Conservation (phyloP, 2,888 invertebrate species). For the Chrysomela aeneicollis region DNA sequence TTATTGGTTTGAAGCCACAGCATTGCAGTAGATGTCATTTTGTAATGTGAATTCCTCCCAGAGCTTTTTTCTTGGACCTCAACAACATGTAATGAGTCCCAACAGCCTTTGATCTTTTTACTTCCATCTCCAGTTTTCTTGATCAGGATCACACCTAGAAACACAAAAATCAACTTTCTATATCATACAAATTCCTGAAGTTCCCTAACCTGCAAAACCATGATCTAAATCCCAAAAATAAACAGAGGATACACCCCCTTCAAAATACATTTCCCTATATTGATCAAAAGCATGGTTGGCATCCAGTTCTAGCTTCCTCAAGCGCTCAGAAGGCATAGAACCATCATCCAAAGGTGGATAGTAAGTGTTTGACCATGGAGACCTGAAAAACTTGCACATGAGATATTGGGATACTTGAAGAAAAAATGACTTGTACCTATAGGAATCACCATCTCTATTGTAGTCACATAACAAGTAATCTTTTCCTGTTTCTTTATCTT, state of each 20-base stretch:
- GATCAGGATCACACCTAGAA: slow-evolving; percentile 92
- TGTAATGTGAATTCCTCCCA: slow-evolving; percentile 95
- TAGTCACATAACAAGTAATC: slow-evolving; percentile 99
- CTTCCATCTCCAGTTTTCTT: slow-evolving; percentile 99
- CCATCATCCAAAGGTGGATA: slow-evolving; percentile 98
- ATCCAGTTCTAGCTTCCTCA: slow-evolving; percentile 95
- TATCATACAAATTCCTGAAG: not conserved
- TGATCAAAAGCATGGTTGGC: slow-evolving; percentile 99
- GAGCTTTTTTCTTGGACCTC: slow-evolving; percentile 97
- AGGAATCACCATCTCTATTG: slow-evolving; percentile 93
- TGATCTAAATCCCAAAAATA: slow-evolving; percentile 99
- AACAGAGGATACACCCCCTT: slow-evolving; percentile 98
- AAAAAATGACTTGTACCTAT: slow-evolving; percentile 67
- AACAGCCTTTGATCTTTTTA: slow-evolving; percentile 98
- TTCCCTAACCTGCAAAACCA: slow-evolving; percentile 84
- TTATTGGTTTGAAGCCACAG: slow-evolving; percentile 99
- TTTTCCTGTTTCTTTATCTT: slow-evolving; percentile 93
- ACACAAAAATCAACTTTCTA: not conserved
- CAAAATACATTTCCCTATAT: slow-evolving; percentile 99
- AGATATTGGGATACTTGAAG: not conserved
- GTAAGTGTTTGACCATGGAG: slow-evolving; percentile 99
- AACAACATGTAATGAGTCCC: slow-evolving; percentile 99
- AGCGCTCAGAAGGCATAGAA: slow-evolving; percentile 95
- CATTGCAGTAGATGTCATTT: slow-evolving; percentile 99
- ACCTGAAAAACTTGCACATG: slow-evolving; percentile 64